Base-by-base conservation (phyloP, 2,797 vertebrate genomes). In the Sciaenops ocellatus region DNA sequence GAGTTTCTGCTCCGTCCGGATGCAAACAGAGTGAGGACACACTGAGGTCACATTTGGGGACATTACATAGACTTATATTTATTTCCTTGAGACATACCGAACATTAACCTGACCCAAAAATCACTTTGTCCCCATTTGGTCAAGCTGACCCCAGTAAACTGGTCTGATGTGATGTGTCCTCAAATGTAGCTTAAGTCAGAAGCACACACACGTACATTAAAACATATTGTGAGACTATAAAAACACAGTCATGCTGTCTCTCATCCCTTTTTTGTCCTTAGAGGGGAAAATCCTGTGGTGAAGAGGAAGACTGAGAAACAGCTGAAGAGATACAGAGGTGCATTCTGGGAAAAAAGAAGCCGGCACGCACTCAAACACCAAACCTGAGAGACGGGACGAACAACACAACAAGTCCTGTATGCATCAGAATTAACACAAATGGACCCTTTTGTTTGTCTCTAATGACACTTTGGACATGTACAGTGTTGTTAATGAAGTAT, bases 321-420 rank as follows among this genome's bases (percentile, higher is more conserved):
- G 3, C 30, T 51, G 76, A 74, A 64, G 67, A 74, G 69, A 17
- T n/a, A 71, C 88, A 78, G 66, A 73, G 71, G 50, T 75, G 89
- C 90, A 78, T 86, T 92, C 64, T 93, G 90, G 91, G 87, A 87
- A 80, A 88, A 84, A 79, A 73, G 87, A 76, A 82, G 76, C 76
- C 73, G 75, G 22, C 88, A 83, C 9, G 34, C 69, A 38, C 80
- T 91, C 18, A 76, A 56, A 28, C 76, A 34, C 9, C 87, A 87
- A 78, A 91, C 87, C 90, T 92, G 90, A 89, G 76, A 18, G 61
- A 3, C 44, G 4, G 11, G 54, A 41, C 56, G 16, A 0, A 0
- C 12, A 1, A 1, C 30, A 5, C 15, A 38, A 42, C 6, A 20
- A 22, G n/a, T 38, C n/a, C 2, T 63, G 22, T 3, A 7, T 4